Conservation (phyloP, 2,888 invertebrate species). For the Patella depressa region DNA sequence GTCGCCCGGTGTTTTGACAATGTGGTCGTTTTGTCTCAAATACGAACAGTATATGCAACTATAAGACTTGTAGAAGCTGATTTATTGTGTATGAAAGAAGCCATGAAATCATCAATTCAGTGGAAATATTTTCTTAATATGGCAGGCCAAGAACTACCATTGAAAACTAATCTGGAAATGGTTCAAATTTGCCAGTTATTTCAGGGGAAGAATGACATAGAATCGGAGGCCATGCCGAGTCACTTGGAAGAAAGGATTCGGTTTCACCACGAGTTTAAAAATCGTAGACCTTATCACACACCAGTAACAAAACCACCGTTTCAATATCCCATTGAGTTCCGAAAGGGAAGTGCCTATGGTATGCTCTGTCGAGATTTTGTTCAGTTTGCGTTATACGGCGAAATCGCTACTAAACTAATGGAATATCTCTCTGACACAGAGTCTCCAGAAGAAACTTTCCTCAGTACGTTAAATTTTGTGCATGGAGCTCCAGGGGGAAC, state of each 20-base stretch:
- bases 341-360: conserved; percentile 65
- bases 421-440: conserved; percentile 63
- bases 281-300: conserved; percentile 34
- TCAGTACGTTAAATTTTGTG: conserved; percentile 64
- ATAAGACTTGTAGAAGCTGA: conserved; percentile 47
- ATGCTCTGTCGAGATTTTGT: conserved; percentile 59
- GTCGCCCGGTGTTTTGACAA: conserved; percentile 56
- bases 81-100: conserved; percentile 44
- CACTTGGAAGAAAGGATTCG: conserved; percentile 36
- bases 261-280: conserved; percentile 22
- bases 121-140: conserved; percentile 70
- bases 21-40: conserved; percentile 49
- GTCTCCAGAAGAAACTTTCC: conserved; percentile 67
- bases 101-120: conserved; percentile 34
- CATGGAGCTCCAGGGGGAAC: conserved; percentile 59
- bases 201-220: conserved; percentile 67
- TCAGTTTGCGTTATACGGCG: conserved; percentile 52
- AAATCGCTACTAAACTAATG: conserved; percentile 48
- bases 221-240: conserved; percentile 41
- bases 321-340: conserved; percentile 39
- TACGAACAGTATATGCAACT: conserved; percentile 43
- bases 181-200: conserved; percentile 61
- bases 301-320: conserved; percentile 39
- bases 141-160: conserved; percentile 66
- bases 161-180: conserved; percentile 67